These are phyloP conservation scores for Biston stratarius DNA, from an alignment of 2,888 invertebrate genomes.

Conservation along the genomic window DNA sequence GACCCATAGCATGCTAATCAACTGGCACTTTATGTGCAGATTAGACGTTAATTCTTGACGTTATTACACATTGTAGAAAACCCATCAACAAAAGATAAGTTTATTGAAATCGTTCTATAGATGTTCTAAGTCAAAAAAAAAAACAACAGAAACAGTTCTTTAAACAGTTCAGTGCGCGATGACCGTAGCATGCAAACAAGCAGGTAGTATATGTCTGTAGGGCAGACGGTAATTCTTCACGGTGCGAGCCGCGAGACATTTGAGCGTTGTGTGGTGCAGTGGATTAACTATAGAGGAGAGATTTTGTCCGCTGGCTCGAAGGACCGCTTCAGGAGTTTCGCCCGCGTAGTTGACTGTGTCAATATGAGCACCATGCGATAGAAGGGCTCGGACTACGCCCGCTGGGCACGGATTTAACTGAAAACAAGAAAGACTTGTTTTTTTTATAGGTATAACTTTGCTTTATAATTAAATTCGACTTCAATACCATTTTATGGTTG, in stretches of 20 bases:
- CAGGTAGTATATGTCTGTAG: slow-evolving; percentile 86
- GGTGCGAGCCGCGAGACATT: slow-evolving; percentile 94
- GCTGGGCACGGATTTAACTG: slow-evolving; percentile 88
- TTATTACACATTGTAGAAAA: no score
- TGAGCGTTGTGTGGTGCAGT: slow-evolving; percentile 91
- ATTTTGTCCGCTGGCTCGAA: slow-evolving; percentile 85
- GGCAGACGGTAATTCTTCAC: slow-evolving; percentile 90
- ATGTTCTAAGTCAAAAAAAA: no score
- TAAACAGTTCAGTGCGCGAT: slow-evolving; percentile 72
- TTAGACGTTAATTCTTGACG: slow-evolving; percentile 88
- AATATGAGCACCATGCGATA: slow-evolving; percentile 94
- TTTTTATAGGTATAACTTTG: background rate
- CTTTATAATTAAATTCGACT: background rate
- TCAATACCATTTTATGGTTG: background rate
- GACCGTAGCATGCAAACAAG: slow-evolving; percentile 79
- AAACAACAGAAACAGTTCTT: no score
- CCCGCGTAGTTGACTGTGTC: slow-evolving; percentile 93
- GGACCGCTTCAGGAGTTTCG: slow-evolving; percentile 90
- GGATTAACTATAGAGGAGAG: slow-evolving; percentile 90
- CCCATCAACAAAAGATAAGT: no score
- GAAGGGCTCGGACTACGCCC: slow-evolving; percentile 90
- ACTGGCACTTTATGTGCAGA: slow-evolving; percentile 86
- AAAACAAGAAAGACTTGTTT: background rate
- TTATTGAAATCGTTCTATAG: no score
- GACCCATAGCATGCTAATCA: slow-evolving; percentile 78